These are phyloP conservation scores for Platycnemis pennipes DNA, from an alignment of 2,888 invertebrate genomes.

Conservation along the genomic window DNA sequence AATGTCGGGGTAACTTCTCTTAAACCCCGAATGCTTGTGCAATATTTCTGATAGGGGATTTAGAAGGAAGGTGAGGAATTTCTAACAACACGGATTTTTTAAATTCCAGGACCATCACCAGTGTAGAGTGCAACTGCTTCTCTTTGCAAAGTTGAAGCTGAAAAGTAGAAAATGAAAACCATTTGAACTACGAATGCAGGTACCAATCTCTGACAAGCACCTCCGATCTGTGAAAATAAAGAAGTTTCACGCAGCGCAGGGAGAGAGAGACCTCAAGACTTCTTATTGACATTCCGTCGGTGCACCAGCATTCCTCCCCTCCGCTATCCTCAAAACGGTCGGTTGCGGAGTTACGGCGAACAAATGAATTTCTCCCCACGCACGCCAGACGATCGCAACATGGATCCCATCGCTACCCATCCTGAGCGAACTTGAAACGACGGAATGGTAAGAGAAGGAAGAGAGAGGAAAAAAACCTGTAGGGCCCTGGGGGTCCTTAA, in stretches of 20 bases:
- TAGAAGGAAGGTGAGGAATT: no score
- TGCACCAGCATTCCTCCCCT: not conserved
- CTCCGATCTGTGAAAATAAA: not conserved
- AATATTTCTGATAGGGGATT: no score
- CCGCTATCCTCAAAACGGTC: not conserved
- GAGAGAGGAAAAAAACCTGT: not conserved
- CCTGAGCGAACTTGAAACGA: not conserved
- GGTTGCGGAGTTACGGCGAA: conserved; percentile 32
- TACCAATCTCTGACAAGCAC: not conserved
- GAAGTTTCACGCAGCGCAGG: not conserved
- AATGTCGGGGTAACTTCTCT: no score
- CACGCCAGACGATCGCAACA: not conserved
- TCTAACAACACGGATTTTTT: no score
- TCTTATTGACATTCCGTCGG: conserved; percentile 31
- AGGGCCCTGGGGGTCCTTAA: not conserved
- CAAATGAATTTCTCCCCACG: not conserved
- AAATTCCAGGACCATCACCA: no score
- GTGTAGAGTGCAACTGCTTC: no score
- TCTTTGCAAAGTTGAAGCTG: not conserved
- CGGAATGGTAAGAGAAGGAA: not conserved
- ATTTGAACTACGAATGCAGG: not conserved
- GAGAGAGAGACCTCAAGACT: not conserved
- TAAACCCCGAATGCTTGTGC: no score
- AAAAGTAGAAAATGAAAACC: not conserved
- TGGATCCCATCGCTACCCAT: not conserved